phyloP scores from a whole-genome alignment of 2,797 vertebrate genomes.

The Gallinago nigripennis region DNA sequence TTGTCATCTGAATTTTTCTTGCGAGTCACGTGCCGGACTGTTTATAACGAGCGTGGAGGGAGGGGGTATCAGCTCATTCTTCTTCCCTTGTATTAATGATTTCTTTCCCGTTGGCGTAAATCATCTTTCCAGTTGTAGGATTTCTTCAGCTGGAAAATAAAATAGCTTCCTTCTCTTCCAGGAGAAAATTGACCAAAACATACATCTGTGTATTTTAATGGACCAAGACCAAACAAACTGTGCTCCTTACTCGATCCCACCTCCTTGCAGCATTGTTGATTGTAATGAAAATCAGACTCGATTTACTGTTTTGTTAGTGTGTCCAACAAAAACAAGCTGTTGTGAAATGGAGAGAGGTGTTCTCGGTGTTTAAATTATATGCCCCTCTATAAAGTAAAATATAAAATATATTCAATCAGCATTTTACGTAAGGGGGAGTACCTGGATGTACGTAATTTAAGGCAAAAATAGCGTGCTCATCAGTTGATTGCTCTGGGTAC shows the following conservation, averaged over 20 bases:
- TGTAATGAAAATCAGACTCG: not conserved
- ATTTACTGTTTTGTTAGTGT: not conserved
- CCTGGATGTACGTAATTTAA: not conserved
- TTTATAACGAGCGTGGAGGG: not conserved
- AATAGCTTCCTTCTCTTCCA: not conserved
- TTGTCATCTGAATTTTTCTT: not conserved
- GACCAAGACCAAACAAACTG: not conserved
- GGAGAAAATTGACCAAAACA: not conserved
- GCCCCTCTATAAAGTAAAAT: not conserved
- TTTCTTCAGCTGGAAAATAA: conserved; percentile 25
- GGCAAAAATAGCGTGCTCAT: not conserved
- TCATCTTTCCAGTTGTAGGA: not conserved
- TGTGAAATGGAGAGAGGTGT: not conserved
- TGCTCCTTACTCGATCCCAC: not conserved
- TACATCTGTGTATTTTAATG: not conserved
- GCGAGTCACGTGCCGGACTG: not conserved
- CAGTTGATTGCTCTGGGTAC: not conserved
- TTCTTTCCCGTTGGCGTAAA: not conserved
- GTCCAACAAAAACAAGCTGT: not conserved
- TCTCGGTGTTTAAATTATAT: not conserved
- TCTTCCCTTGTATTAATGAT: not conserved
- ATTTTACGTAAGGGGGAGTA: not conserved
- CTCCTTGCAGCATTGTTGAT: not conserved
- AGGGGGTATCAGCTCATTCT: not conserved
- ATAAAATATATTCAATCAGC: not conserved